Evolutionary conservation across 2,113 vertebrate genomes (phyloP).

Genomic region (Paradoxurus hermaphroditus): DNA sequence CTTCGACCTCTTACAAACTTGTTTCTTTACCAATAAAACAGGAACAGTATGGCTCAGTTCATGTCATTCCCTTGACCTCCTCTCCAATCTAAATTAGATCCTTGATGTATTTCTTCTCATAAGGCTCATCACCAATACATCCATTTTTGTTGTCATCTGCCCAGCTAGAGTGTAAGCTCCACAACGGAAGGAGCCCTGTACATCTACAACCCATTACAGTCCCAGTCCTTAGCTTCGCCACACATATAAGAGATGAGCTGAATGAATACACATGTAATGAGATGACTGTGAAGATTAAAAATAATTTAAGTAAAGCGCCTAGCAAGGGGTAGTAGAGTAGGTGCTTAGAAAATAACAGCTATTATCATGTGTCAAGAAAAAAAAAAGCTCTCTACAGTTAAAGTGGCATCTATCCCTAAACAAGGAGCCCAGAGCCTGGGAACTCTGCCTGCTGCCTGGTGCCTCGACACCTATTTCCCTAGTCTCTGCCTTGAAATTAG

Average conservation of each 20-base stretch:
- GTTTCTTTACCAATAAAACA: conserved; percentile 26
- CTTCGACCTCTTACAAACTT: conserved; percentile 25
- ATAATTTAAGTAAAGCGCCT: not conserved
- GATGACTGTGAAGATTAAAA: conserved; percentile 19
- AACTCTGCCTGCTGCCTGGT: conserved; percentile 13
- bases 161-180: not conserved
- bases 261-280: not conserved
- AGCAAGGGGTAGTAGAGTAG: not conserved
- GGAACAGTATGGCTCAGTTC: not conserved
- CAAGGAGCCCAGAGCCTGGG: not conserved
- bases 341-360: not conserved
- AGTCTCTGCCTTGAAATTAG: conserved; percentile 39
- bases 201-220: not conserved
- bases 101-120: not conserved
- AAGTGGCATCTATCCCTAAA: not conserved
- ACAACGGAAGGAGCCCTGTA: not conserved
- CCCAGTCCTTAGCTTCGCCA: not conserved
- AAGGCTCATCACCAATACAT: not conserved
- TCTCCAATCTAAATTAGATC: conserved; percentile 16
- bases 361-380: not conserved
- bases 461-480: conserved; percentile 41
- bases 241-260: not conserved
- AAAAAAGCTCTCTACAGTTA: not conserved
- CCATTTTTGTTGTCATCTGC: not conserved
- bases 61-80: not conserved